A percentile compares a stretch with the other conserved stretches of the same genome.
phyloP scores from a whole-genome alignment of 2,797 vertebrate species.

The Anguilla pacifica region DNA sequence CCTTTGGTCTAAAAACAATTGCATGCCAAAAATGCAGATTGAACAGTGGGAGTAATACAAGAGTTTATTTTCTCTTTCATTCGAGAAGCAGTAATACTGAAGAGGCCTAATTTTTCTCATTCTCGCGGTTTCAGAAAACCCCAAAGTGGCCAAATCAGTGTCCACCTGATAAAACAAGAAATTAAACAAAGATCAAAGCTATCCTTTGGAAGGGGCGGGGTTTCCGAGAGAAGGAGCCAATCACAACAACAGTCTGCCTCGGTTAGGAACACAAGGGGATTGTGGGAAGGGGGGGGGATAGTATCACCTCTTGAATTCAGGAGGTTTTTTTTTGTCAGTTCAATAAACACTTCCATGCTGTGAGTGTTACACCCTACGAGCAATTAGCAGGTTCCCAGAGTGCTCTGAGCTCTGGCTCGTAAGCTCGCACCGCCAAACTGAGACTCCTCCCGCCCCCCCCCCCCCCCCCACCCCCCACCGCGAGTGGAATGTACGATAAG shows the following conservation, averaged over 20 bases:
- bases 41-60: background rate
- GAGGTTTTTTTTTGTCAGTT: background rate
- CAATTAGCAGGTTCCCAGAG: background rate
- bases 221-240: background rate
- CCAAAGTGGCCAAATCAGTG: background rate
- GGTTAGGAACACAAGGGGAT: background rate
- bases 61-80: background rate
- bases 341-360: background rate
- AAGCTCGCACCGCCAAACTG: background rate
- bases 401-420: background rate
- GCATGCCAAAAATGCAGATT: too few species aligned
- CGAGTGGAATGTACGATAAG: background rate
- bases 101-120: background rate
- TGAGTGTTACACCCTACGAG: background rate
- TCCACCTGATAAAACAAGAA: background rate
- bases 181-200: background rate
- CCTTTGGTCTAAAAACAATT: background rate
- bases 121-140: background rate
- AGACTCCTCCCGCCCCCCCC: background rate
- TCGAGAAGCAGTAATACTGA: background rate
- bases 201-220: background rate
- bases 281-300: background rate
- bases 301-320: background rate
- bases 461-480: too few species aligned
- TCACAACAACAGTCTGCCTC: background rate